A percentile compares a stretch with the other conserved stretches of the same genome.
phyloP scores from a whole-genome alignment of 1,140 invertebrate species.

The Anagrus nilaparvatae region DNA sequence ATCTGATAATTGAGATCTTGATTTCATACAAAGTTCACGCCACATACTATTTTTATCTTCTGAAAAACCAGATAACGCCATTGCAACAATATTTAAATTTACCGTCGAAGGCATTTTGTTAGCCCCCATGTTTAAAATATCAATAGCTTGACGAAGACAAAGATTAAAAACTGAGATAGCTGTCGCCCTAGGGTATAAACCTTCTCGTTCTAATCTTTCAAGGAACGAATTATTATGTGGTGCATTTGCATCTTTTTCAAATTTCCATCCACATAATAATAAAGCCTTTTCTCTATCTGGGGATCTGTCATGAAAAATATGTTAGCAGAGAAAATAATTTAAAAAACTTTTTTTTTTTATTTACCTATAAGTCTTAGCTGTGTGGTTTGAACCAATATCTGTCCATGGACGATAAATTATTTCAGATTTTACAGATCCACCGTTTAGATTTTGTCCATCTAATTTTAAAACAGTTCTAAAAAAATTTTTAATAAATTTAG shows the following conservation, averaged over 20 bases:
- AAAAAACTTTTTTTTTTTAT: constrained; percentile 6
- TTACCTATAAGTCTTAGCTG: constrained; percentile 39
- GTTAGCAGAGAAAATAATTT: neutral
- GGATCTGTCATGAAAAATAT: constrained; percentile 45
- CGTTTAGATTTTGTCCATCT: constrained; percentile 28
- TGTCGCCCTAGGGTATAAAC: constrained; percentile 70
- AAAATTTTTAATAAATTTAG: neutral
- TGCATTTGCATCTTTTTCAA: constrained; percentile 50
- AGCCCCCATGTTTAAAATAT: constrained; percentile 66
- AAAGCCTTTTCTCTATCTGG: constrained; percentile 68
- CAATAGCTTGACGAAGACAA: constrained; percentile 71
- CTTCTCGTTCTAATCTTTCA: constrained; percentile 51
- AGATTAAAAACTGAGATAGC: constrained; percentile 86
- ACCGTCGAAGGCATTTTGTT: constrained; percentile 31
- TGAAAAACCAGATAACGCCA: constrained; percentile 82
- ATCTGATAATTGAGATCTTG: constrained; percentile 64
- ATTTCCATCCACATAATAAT: constrained; percentile 79
- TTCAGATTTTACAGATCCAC: constrained; percentile 35
- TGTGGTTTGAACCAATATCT: constrained; percentile 38
- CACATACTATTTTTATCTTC: constrained; percentile 74
- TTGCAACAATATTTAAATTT: constrained; percentile 63
- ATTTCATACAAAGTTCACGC: constrained; percentile 64
- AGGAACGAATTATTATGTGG: constrained; percentile 43
- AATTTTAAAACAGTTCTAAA: constrained; percentile 37
- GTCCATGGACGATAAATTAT: constrained; percentile 32